Evolutionary conservation across 2,888 invertebrate species (phyloP), one percentile per base, ranked within the genome.

Genomic region (Amiota minor): DNA sequence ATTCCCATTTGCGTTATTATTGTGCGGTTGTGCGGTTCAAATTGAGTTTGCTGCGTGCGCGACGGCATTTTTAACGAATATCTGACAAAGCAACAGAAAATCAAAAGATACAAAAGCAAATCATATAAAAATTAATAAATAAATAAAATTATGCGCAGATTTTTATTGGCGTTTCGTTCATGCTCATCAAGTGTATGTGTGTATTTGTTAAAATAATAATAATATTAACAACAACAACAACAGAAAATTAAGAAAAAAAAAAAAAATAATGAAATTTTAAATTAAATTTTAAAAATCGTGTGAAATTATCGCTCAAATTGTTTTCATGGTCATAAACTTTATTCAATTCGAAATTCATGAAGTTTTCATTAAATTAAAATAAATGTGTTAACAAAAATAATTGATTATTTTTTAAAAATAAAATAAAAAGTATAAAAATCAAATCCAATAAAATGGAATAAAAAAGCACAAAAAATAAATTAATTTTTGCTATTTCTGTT

Each of bases 1-100:
- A 81, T 70, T 76, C 76, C 81, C 80, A 74, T 75, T 76, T 76
- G 76, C 75, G 78, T 73, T 83, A 74, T 75, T 75, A 73, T 80
- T 77, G 80, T 85, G 71, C 81, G 75, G 72, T 80, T 77, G 80
- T 85, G 71, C 81, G 83, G 83, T 84, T 76, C 82, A 80, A 14
- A 53, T 53, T 35, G 49, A 16, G 67, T 47, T 18, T 67, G 16
- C 16, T 49, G 49, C 46, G 18, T 49, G 47, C 46, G 47, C 16
- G 47, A n/a, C 67, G 50, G 20, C 67, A 49, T 20, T n/a, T 35
- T 12, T 11, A 59, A 55, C 59, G 59, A 59, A 59, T 35, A 35
- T 20, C 11, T 59, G 10, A 59, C 9, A 59, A 9, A 59, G 9
- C 55, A 53, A 49, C 50, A 35, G 8, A 55, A 69, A 50, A 20